Conservation (phyloP, 2,113 vertebrate genomes). For the Dendropsophus ebraccatus region DNA sequence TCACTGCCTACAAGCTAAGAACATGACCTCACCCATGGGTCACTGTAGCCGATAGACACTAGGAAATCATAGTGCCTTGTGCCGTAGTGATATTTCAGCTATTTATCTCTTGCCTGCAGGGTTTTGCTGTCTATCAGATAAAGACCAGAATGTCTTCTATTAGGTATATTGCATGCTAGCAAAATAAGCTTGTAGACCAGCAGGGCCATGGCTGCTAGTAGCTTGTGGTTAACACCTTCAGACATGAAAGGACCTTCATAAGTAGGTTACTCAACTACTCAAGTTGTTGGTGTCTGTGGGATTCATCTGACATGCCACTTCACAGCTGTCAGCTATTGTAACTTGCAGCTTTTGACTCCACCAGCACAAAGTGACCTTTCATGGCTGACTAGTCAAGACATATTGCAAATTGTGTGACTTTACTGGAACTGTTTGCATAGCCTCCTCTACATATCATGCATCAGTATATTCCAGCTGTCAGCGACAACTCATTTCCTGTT, state of each 20-base stretch:
- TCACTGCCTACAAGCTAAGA: too few relatives aligned
- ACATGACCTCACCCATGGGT: background rate
- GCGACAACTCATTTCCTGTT: constrained; percentile 61
- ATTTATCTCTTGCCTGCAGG: background rate
- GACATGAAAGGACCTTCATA: constrained; percentile 19
- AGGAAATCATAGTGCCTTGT: background rate
- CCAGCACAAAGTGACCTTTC: constrained; percentile 45
- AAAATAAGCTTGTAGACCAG: background rate
- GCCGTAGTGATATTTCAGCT: background rate
- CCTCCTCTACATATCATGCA: constrained; percentile 56
- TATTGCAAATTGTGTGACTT: constrained; percentile 47
- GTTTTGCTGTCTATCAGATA: background rate
- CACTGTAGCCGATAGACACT: background rate
- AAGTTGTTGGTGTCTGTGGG: constrained; percentile 34
- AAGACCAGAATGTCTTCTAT: background rate
- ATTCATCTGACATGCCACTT: constrained; percentile 20
- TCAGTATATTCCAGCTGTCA: constrained; percentile 57
- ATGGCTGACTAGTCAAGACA: constrained; percentile 44
- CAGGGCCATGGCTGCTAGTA: background rate
- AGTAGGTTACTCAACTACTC: constrained; percentile 30
- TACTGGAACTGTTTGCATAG: constrained; percentile 58
- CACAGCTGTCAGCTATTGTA: constrained; percentile 3
- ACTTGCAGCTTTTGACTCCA: background rate
- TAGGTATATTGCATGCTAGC: background rate
- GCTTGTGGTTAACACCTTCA: constrained; percentile 30